Base-by-base conservation (phyloP, 1,140 invertebrate species). In the Leptopilina boulardi region DNA sequence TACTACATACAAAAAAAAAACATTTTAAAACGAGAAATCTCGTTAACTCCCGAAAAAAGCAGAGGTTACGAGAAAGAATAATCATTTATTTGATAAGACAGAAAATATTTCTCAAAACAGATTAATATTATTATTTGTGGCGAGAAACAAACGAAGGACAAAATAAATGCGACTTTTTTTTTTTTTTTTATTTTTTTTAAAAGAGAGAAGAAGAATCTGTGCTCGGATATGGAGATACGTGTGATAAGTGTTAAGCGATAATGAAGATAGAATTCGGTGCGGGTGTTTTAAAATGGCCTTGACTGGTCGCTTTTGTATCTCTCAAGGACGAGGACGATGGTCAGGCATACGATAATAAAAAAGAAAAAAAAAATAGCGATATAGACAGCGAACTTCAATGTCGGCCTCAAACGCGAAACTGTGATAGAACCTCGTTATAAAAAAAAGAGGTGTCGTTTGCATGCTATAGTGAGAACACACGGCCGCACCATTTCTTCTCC, bases 381-480 rank as follows among this genome's bases (percentile, higher is more conserved):
- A n/a, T 51, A 76, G 41, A 41, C 75, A 75, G 54, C 79, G 73
- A 82, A 82, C 74, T 76, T 78, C 75, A 76, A 76, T 83, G 76
- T 79, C 74, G 77, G 80, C 78, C 76, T 74, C 78, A 83, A 85
- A 80, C 80, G 83, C 80, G 75, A 85, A 82, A 84, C 85, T 87
- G 84, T 87, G 84, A 88, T 86, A 87, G 83, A 85, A 86, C 84
- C 82, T 83, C 77, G 81, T 81, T 77, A 80, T 78, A 84, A 38
- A 38, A 34, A 34, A 34, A 34, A 38, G 78, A 78, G 79, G 73
- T 80, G 79, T 80, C 71, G 81, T 82, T 71, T 82, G 78, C 41
- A 71, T 82, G 73, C 78, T 75, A 76, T 82, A 81, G 76, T 81
- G 79, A 77, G 82, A 80, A 77, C 75, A 77, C 75, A 73, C 73